Conservation (phyloP, 2,797 vertebrate species). For the Graptemys geographica region DNA sequence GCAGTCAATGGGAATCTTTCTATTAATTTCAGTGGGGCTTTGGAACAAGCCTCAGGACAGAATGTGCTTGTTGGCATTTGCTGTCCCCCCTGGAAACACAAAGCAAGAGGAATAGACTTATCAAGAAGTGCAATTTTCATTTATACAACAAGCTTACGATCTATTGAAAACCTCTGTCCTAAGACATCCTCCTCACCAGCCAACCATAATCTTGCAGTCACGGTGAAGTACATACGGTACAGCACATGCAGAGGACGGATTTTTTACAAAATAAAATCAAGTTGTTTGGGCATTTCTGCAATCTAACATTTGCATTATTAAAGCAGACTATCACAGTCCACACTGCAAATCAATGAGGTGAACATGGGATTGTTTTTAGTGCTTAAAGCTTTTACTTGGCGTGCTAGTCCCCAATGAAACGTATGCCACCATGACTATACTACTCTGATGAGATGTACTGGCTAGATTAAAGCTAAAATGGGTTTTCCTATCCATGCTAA, state of each 20-base stretch:
- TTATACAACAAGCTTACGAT: slow-evolving; percentile 44
- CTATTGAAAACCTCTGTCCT: background rate
- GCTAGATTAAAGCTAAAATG: background rate
- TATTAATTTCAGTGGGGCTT: background rate
- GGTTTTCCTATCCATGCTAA: background rate
- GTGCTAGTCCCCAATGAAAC: background rate
- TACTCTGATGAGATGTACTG: background rate
- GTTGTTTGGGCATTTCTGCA: slow-evolving; percentile 70
- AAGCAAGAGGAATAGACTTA: background rate
- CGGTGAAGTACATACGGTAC: slow-evolving; percentile 7
- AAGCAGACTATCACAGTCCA: slow-evolving; percentile 64
- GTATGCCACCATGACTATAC: background rate
- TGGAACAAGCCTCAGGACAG: background rate
- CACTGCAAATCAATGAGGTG: slow-evolving; percentile 72
- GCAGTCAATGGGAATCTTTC: background rate
- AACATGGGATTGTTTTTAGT: slow-evolving; percentile 43
- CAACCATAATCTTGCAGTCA: slow-evolving; percentile 7
- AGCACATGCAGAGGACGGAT: slow-evolving; percentile 27
- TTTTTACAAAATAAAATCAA: slow-evolving; percentile 58
- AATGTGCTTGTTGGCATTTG: background rate
- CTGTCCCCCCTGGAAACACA: background rate
- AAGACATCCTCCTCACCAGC: slow-evolving; percentile 28
- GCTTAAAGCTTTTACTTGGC: slow-evolving; percentile 25
- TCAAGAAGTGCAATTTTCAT: background rate
- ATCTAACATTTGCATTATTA: slow-evolving; percentile 70